Percentiles rank a stretch among this genome's conserved stretches.
Conservation (phyloP, 2,797 vertebrate genomes). For the Melanotaenia trifasciata region DNA sequence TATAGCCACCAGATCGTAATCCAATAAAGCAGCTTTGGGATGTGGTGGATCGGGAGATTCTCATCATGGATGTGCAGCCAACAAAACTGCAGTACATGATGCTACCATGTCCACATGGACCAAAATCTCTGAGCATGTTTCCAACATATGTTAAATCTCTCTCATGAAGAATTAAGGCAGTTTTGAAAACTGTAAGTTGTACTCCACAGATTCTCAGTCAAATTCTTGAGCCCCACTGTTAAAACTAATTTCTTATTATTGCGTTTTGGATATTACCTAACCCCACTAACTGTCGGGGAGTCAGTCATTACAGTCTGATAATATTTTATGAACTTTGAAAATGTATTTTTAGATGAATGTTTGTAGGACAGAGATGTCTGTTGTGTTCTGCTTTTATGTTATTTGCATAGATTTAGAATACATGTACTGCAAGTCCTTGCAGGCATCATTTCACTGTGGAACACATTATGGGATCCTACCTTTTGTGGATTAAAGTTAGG, state of each 20-base stretch:
- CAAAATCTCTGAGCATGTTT: too few relatives aligned
- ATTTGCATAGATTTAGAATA: neutral
- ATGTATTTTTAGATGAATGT: neutral
- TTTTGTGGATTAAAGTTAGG: constrained; percentile 28
- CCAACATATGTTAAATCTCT: too few relatives aligned
- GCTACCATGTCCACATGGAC: too few relatives aligned
- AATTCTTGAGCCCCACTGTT: neutral
- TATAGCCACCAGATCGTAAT: too few relatives aligned
- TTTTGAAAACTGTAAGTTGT: too few relatives aligned
- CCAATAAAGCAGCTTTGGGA: too few relatives aligned
- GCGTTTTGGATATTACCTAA: neutral
- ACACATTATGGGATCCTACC: constrained; percentile 9
- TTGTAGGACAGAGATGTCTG: neutral
- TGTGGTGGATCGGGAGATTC: too few relatives aligned
- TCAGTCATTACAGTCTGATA: neutral
- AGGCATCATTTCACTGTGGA: constrained; percentile 10
- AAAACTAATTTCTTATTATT: neutral
- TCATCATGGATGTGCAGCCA: too few relatives aligned
- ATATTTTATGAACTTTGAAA: neutral
- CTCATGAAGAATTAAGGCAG: too few relatives aligned
- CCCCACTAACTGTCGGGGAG: neutral
- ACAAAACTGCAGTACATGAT: too few relatives aligned
- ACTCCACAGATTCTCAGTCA: neutral
- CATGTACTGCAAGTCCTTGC: constrained; percentile 9
- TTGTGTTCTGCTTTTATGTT: constrained; percentile 5